Base-by-base conservation (phyloP, 2,888 invertebrate genomes). In the Dromius quadrimaculatus region DNA sequence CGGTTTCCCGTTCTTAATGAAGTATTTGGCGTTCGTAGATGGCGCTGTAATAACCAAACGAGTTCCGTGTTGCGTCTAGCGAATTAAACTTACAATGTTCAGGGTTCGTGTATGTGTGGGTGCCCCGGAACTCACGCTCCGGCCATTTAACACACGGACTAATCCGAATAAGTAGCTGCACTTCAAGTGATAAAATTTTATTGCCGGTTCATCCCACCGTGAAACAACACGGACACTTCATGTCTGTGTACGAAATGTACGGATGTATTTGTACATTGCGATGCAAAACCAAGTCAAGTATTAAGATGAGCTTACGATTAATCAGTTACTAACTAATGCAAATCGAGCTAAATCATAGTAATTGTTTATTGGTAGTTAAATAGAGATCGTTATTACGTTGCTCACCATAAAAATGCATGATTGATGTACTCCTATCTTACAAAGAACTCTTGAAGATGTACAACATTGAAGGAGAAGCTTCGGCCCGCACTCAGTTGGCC, bases 121-220 rank as follows among this genome's bases (percentile, higher is more conserved):
- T n/a, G 28, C 15, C 62, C 9, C 43, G 41, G 61, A 34, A 11
- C 41, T 41, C 62, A 62, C 62, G 62, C 62, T 62, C 36, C 50
- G 34, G 32, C 47, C 64, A 64, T 64, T 64, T 64, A 64, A 64
- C 64, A 64, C 64, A 64, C 34, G 47, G 50, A 64, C 64, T 64
- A 64, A 64, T 64, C 64, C 64, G 50, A 64, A 64, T 64, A 64
- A 64, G 64, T 64, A 64, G 64, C 64, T 64, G 64, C 64, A 64
- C 64, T 64, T 64, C 28, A 64, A 47, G 64, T 50, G 64, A 64
- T 64, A 64, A 64, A 64, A 64, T 64, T 64, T 64, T 64, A 64
- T 64, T 64, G 50, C 50, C 36, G 34, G 59, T 20, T 17, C 41
- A 28, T 63, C 28, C 28, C 22, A 63, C 63, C 63, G 43, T 63